Evolutionary conservation across 2,888 invertebrate genomes (phyloP), one percentile per base, ranked within the genome.

Genomic region (Lypha dubia): DNA sequence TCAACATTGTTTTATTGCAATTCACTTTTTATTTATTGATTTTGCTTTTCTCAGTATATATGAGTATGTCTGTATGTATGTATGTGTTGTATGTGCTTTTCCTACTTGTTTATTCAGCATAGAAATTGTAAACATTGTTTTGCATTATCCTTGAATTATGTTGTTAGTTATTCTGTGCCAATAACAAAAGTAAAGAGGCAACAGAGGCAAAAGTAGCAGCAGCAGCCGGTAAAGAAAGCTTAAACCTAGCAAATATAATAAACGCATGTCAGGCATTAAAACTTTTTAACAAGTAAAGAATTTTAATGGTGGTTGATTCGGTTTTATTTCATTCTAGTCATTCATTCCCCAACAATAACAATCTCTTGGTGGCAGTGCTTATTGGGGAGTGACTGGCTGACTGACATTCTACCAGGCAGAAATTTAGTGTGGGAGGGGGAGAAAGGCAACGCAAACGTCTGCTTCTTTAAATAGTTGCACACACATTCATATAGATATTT

Each of bases 111-210:
- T 81, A 73, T 60, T 76, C 70, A 46, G 11, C 63, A 74, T 60
- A 81, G 71, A 76, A 84, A 80, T 80, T 76, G 80, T 76, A 68
- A 80, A 74, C 81, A 79, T 65, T 81, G 63, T 65, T 84, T 81
- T 84, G 74, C 84, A 84, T 84, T 84, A 84, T 84, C 84, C 84
- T 84, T 84, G 84, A 84, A 84, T 84, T 81, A 84, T 84, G 81
- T 84, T 81, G 84, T 84, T 84, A 81, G 81, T 74, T 83, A 81
- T 84, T 77, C 68, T 73, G n/a, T 79, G 67, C 71, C 60, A 70
- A 56, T 49, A 81, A 74, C 56, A 75, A 75, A 24, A 67, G 44
- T 24, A 73, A n/a, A n/a, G 44, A 24, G 15, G 17, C 51, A 44
- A n/a, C 60, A 62, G 13, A 13, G 13, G 32, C 22, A 11, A 28